Evolutionary conservation across 2,797 vertebrate genomes (phyloP).

Genomic region (Pogonophryne albipinna): DNA sequence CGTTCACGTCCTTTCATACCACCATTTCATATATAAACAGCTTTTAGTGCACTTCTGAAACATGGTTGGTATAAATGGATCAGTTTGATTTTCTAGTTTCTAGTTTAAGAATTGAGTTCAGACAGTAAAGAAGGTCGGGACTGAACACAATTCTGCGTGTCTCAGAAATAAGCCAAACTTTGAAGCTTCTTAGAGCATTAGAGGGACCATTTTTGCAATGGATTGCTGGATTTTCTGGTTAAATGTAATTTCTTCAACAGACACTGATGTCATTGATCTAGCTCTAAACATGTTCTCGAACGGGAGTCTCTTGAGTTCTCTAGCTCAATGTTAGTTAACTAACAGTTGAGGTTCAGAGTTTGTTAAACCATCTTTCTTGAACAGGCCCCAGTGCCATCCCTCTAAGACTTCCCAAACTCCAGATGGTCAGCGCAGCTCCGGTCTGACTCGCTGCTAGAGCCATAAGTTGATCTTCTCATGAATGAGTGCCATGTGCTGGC

Average conservation of each 20-base stretch:
- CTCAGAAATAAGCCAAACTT: too few species aligned
- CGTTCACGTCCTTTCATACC: too few species aligned
- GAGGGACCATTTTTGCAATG: too few species aligned
- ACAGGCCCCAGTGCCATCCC: not conserved
- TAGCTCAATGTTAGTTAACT: not conserved
- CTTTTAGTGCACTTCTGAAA: too few species aligned
- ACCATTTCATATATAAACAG: too few species aligned
- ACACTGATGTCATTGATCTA: not conserved
- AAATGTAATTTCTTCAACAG: not conserved
- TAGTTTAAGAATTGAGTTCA: too few species aligned
- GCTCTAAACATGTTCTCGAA: not conserved
- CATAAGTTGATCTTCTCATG: constrained; percentile 61
- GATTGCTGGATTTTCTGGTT: too few species aligned
- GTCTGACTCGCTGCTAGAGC: constrained; percentile 49
- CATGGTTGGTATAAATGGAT: too few species aligned
- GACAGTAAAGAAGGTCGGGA: too few species aligned
- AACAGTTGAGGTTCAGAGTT: constrained; percentile 30
- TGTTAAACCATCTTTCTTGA: not conserved
- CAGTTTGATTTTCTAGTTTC: too few species aligned
- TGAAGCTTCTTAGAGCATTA: too few species aligned
- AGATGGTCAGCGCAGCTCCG: constrained; percentile 64
- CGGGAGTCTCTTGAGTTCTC: not conserved
- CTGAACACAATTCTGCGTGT: too few species aligned
- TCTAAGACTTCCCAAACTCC: constrained; percentile 35
- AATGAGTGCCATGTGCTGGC: constrained; percentile 61